Evolutionary conservation across 2,888 invertebrate species (phyloP).

Genomic region (Nomada ruficornis): DNA sequence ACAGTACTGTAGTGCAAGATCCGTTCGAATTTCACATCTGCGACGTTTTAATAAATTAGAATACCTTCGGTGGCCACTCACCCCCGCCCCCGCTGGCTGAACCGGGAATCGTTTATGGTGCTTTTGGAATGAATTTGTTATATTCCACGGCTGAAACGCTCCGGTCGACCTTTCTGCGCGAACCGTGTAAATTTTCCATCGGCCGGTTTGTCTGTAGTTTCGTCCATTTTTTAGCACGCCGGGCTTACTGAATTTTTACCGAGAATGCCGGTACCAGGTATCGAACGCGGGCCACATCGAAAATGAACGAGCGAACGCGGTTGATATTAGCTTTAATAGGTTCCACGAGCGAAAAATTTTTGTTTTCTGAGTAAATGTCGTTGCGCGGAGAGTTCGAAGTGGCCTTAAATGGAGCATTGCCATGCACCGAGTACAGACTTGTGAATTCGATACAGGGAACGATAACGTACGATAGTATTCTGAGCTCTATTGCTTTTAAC

Average conservation of each 20-base stretch:
- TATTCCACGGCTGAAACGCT: slow-evolving; percentile 20
- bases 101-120: slow-evolving; percentile 71
- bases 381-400: not conserved
- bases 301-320: not conserved
- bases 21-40: slow-evolving; percentile 67
- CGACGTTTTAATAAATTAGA: slow-evolving; percentile 73
- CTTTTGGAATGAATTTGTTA: slow-evolving; percentile 69
- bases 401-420: not conserved
- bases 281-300: not conserved
- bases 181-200: slow-evolving; percentile 42
- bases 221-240: slow-evolving; percentile 24
- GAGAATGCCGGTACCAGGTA: not conserved
- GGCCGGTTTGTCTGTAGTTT: slow-evolving; percentile 22
- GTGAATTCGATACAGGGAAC: not conserved
- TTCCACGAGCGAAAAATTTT: not conserved
- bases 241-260: slow-evolving; percentile 23
- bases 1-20: slow-evolving; percentile 8
- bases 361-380: not conserved
- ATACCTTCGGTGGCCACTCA: slow-evolving; percentile 48
- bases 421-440: not conserved
- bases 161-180: slow-evolving; percentile 51
- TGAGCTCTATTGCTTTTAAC: not conserved
- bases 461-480: not conserved
- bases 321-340: not conserved
- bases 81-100: slow-evolving; percentile 40